Evolutionary conservation across 2,888 invertebrate species (phyloP).

Genomic region (Stenodera caucasica): DNA sequence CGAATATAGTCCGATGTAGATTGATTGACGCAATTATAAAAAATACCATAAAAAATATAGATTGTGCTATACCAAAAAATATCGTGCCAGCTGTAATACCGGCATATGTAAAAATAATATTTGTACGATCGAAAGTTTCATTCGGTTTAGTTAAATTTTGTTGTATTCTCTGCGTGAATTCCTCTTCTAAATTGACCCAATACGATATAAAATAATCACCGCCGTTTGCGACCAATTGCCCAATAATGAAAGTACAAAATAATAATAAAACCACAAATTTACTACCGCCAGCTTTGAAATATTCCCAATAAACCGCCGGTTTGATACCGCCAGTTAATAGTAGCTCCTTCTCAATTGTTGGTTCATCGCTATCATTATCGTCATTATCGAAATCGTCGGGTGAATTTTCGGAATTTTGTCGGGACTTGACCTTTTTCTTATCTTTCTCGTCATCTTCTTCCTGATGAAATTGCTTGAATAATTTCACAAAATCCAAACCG

Average conservation of each 20-base stretch:
- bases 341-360: slow-evolving; percentile 46
- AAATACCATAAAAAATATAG: slow-evolving; percentile 49
- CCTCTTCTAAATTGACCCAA: slow-evolving; percentile 57
- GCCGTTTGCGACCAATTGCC: slow-evolving; percentile 64
- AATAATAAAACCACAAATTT: slow-evolving; percentile 54
- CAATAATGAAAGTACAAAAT: slow-evolving; percentile 58
- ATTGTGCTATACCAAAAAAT: slow-evolving; percentile 45
- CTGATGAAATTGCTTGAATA: slow-evolving; percentile 51
- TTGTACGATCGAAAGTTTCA: slow-evolving; percentile 26
- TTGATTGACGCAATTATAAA: slow-evolving; percentile 50
- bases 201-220: slow-evolving; percentile 73
- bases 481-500: slow-evolving; percentile 59
- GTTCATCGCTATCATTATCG: slow-evolving; percentile 48
- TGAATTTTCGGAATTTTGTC: slow-evolving; percentile 45
- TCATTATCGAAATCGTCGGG: slow-evolving; percentile 40
- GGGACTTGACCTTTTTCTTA: slow-evolving; percentile 45
- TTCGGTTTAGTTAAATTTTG: slow-evolving; percentile 30
- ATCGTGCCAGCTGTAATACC: slow-evolving; percentile 56
- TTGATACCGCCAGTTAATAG: slow-evolving; percentile 46
- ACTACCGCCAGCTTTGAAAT: slow-evolving; percentile 61
- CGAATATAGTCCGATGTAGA: slow-evolving; percentile 49
- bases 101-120: slow-evolving; percentile 56
- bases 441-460: slow-evolving; percentile 47
- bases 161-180: slow-evolving; percentile 33
- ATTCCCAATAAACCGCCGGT: slow-evolving; percentile 53